These are phyloP conservation scores for Monarcha castaneiventris DNA, from an alignment of 2,113 vertebrate genomes.

Conservation along the genomic window DNA sequence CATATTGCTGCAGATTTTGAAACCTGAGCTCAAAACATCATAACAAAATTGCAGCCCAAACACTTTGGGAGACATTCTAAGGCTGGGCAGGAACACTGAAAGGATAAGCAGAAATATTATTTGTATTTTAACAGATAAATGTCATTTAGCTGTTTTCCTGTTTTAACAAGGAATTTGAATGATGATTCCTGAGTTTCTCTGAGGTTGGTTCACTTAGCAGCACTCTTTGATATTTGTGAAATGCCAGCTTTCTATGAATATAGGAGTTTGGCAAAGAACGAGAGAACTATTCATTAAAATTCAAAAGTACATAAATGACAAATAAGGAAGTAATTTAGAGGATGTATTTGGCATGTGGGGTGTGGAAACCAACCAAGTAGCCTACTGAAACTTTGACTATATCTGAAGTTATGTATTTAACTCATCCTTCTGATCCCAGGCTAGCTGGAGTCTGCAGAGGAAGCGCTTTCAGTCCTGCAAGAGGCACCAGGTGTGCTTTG, in stretches of 20 bases:
- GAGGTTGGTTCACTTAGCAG: constrained; percentile 65
- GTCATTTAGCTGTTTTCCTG: constrained; percentile 55
- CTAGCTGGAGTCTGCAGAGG: background rate
- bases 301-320: constrained; percentile 72
- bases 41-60: background rate
- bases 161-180: constrained; percentile 52
- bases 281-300: constrained; percentile 71
- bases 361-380: constrained; percentile 63
- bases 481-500: background rate
- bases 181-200: constrained; percentile 61
- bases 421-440: constrained; percentile 36
- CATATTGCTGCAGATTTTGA: constrained; percentile 14
- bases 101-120: constrained; percentile 31
- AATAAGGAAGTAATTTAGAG: constrained; percentile 72
- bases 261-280: constrained; percentile 68
- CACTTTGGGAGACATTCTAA: background rate
- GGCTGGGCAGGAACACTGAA: background rate
- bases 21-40: background rate
- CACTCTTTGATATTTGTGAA: constrained; percentile 71
- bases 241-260: constrained; percentile 75
- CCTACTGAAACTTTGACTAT: constrained; percentile 63
- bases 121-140: constrained; percentile 59
- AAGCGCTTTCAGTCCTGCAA: background rate
- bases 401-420: constrained; percentile 56
- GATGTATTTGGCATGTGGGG: constrained; percentile 64